These are phyloP conservation scores for Acromyrmex charruanus DNA, from an alignment of 1,140 invertebrate genomes.

Conservation along the genomic window DNA sequence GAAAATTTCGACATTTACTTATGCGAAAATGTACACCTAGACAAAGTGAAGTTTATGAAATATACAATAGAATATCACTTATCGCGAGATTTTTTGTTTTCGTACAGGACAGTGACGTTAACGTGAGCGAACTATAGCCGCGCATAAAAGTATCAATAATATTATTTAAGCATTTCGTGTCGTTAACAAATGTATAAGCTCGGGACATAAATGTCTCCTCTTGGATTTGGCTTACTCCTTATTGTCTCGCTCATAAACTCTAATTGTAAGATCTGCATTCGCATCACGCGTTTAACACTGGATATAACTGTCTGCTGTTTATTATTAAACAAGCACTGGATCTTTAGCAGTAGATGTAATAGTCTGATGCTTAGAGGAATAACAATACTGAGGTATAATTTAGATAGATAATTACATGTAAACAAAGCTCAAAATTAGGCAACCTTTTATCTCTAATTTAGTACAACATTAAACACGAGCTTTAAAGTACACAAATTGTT, in stretches of 20 bases:
- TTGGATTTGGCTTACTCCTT: conserved; percentile 71
- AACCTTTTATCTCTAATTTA: neutral
- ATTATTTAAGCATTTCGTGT: conserved; percentile 84
- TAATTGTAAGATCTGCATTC: conserved; percentile 42
- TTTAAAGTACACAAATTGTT: neutral
- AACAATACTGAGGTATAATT: neutral
- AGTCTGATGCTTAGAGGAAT: too few species aligned
- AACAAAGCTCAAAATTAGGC: conserved; percentile 6
- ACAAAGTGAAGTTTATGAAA: neutral
- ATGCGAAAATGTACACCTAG: neutral
- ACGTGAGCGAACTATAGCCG: conserved; percentile 80
- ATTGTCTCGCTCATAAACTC: conserved; percentile 67
- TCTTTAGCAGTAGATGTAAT: too few species aligned
- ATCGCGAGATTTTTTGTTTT: neutral
- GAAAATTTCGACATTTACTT: neutral
- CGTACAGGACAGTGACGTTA: conserved; percentile 72
- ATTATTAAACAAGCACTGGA: too few species aligned
- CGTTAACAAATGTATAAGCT: conserved; percentile 86
- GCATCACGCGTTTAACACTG: conserved; percentile 24
- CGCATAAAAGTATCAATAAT: conserved; percentile 86
- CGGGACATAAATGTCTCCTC: conserved; percentile 83
- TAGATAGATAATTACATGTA: neutral
- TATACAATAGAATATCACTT: neutral
- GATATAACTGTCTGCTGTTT: neutral
- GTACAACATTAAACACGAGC: neutral